Evolutionary conservation across 2,888 invertebrate species (phyloP).

Genomic region (Cactoblastis cactorum): DNA sequence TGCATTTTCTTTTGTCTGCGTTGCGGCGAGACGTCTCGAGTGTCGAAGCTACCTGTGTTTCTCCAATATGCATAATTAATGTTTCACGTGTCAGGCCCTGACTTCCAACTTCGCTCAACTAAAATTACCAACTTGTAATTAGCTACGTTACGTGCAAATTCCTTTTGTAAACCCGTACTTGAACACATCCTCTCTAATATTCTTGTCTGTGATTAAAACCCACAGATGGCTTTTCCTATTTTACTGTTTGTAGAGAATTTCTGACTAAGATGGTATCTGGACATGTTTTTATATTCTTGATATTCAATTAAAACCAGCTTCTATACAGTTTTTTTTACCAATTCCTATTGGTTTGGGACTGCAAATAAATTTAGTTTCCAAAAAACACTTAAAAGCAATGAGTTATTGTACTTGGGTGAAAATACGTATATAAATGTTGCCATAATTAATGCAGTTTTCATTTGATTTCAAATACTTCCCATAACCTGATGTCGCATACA

Average conservation of each 20-base stretch:
- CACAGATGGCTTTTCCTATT: neutral
- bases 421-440: conserved; percentile 3
- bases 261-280: neutral
- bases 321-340: neutral
- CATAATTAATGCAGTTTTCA: neutral
- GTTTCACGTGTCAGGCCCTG: conserved; percentile 34
- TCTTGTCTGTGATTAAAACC: neutral
- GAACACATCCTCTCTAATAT: conserved; percentile 8
- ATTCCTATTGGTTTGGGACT: no score
- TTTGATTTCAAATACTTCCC: conserved; percentile 17
- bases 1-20: conserved; percentile 19
- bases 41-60: conserved; percentile 53
- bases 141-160: conserved; percentile 3
- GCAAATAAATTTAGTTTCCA: no score
- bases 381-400: no score
- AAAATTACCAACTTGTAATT: conserved; percentile 11
- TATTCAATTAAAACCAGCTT: neutral
- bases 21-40: conserved; percentile 68
- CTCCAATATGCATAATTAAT: conserved; percentile 53
- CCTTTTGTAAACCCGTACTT: conserved; percentile 1
- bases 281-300: neutral
- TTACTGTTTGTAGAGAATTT: neutral
- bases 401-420: no score
- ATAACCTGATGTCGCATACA: conserved; percentile 22
- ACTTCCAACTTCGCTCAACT: conserved; percentile 7